Base-by-base conservation (phyloP, 1,140 invertebrate genomes). In the Anastrepha obliqua region DNA sequence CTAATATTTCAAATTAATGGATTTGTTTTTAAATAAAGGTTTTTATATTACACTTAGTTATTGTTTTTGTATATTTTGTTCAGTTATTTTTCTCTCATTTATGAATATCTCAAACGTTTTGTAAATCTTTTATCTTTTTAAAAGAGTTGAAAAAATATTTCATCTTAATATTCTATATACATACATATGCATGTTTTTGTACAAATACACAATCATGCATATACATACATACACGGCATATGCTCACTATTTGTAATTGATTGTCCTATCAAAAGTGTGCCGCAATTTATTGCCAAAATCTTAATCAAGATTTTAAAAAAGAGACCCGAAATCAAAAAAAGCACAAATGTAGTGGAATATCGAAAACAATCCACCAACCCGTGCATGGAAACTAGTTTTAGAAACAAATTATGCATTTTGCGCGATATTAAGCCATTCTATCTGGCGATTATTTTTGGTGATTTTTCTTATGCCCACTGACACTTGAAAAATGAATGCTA, bases 351-450 rank as follows among this genome's bases (percentile, higher is more conserved):
- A 78, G 47, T n/a, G 20, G 11, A 81, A 81, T n/a, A 13, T 29
- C 51, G 11, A 67, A 58, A 20, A 62, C 51, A 55, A 29, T 55
- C 2, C 51, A 62, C 9, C 11, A 55, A 29, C 8, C 17, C 47
- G 55, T n/a, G 55, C 11, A 55, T 9, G 47, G 74, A 81, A 81
- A 81, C 74, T 55, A 20, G 74, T 81, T 81, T 81, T 2, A 20
- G 55, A 81, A 47, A 81, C 74, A 81, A 81, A 81, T 81, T 81
- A 81, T 81, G 44, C 74, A 55, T 81, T 58, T 20, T 51, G 74
- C 2, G 42, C 42, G 15, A n/a, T 74, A 74, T 74, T 74, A 74
- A 74, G 67, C 67, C 67, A 74, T 17, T 74, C 15, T 5, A n/a
- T 29, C 42, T 11, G 39, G 67, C 42, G 42, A 44, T 74, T 74